phyloP scores from a whole-genome alignment of 2,888 invertebrate species.

The Halocaridina rubra region DNA sequence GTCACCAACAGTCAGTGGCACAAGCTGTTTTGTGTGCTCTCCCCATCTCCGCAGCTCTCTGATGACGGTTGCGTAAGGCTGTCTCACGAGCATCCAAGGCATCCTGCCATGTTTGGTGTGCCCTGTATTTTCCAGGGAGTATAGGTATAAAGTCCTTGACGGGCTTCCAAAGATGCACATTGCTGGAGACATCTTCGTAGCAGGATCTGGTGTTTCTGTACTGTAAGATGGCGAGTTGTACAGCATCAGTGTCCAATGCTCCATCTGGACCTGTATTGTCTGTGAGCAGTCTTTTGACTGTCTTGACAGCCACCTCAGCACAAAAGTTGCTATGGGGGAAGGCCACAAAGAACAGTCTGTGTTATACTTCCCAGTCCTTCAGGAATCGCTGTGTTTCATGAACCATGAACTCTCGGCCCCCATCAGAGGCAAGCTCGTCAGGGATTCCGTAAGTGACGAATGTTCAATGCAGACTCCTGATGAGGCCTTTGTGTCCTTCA shows the following conservation, averaged over 20 bases:
- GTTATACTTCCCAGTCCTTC: not conserved
- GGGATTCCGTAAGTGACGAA: conserved; percentile 9
- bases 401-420: conserved; percentile 26
- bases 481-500: too few relatives aligned
- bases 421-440: conserved; percentile 33
- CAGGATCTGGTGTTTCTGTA: conserved; percentile 27
- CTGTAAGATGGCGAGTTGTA: conserved; percentile 31
- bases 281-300: conserved; percentile 12
- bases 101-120: too few relatives aligned
- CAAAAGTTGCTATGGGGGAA: conserved; percentile 37
- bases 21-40: too few relatives aligned
- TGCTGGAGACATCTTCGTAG: not conserved
- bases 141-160: too few relatives aligned
- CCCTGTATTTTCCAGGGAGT: too few relatives aligned
- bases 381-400: not conserved
- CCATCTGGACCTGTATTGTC: too few relatives aligned
- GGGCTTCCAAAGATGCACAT: not conserved
- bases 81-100: too few relatives aligned
- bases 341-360: not conserved
- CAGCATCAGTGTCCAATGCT: conserved; percentile 14
- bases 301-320: conserved; percentile 33
- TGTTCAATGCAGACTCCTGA: too few relatives aligned
- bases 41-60: too few relatives aligned
- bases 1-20: too few relatives aligned
- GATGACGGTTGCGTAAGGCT: too few relatives aligned